Evolutionary conservation across 2,113 vertebrate species (phyloP), one percentile per base, ranked within the genome.

Genomic region (Colinus virginianus): DNA sequence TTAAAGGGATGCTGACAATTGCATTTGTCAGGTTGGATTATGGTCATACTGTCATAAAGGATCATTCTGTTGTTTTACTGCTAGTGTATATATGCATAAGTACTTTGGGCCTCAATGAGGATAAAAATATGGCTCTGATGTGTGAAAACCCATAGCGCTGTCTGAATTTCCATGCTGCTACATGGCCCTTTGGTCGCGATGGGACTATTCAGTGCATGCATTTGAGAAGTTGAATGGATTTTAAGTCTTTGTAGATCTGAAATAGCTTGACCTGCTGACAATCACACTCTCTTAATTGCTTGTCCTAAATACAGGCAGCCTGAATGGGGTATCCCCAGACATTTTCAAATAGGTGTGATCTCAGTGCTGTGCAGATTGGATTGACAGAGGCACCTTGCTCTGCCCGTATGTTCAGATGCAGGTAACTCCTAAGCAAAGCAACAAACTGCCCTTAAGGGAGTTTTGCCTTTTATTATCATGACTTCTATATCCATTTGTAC

Each of bases 1-100:
- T 96, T 95, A 93, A 92, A 96, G 78, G 78, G 87, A 59, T 95
- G 95, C 95, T 94, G 96, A 96, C 96, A 94, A 94, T 90, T 92
- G 96, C 91, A 93, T 95, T 95, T 93, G 95, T 96, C 94, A 92
- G 58, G 87, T 96, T 77, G 90, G 81, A 92, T 94, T 90, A 95
- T 63, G 76, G 81, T 94, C 95, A 89, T 62, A 48, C 55, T 63
- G 78, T 89, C 88, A 85, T 89, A 92, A 92, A 90, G 84, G 89
- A 94, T 94, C 89, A 77, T 71, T 85, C 82, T 94, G 88, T 93
- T 96, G 68, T 94, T 96, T 92, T 89, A 92, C 75, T 74, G 81
- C 84, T 90, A n/a, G 91, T 67, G 84, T 84, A 89, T 84, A 91
- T 85, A 90, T 67, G 56, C 87, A 77, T 78, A 96, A 95, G 70